Base-by-base conservation (phyloP, 2,888 invertebrate species). In the Ophraella communa region DNA sequence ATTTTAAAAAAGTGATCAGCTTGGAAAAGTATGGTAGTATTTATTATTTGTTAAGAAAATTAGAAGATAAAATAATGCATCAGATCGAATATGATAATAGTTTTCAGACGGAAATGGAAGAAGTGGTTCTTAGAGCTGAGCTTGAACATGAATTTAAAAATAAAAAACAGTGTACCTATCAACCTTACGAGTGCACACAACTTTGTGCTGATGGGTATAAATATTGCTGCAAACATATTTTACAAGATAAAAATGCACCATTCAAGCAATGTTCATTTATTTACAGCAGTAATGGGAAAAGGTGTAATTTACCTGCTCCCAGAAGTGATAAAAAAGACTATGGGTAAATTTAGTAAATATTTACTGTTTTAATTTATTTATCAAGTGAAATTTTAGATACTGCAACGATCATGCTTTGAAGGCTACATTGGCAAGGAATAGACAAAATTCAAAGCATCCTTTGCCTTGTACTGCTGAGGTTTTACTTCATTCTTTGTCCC, bases 231-330 rank as follows among this genome's bases (percentile, higher is more conserved):
- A 86, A 90, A 3, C 97, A 97, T 75, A 93, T 96, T 68, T 83
- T 96, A 54, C 88, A 90, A 72, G 96, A 97, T 79, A 87, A 91
- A 4, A 86, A 83, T 10, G 94, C 96, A 0, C 95, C 95, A 0
- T 98, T 89, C 80, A 89, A 88, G 67, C 93, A 91, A 71, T 98
- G 97, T 78, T 84, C 87, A 0, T 91, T 87, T 79, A 84, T 90
- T 69, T 87, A 87, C 79, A 73, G 87, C 24, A 87, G 86, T 56
- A 91, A 88, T 67, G 90, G 90, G 0, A 89, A 91, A 70, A 85
- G 91, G 66, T 96, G 96, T 78, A 83, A 86, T n/a, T 86, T 90
- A 76, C 91, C 95, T 0, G 92, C 94, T 1, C 90, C 91, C 0
- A 89, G 88, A 78, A 82, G 85, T 44, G 92, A 92, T 62, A 89